Evolutionary conservation across 2,888 invertebrate genomes (phyloP).

Genomic region (Callosobruchus maculatus): DNA sequence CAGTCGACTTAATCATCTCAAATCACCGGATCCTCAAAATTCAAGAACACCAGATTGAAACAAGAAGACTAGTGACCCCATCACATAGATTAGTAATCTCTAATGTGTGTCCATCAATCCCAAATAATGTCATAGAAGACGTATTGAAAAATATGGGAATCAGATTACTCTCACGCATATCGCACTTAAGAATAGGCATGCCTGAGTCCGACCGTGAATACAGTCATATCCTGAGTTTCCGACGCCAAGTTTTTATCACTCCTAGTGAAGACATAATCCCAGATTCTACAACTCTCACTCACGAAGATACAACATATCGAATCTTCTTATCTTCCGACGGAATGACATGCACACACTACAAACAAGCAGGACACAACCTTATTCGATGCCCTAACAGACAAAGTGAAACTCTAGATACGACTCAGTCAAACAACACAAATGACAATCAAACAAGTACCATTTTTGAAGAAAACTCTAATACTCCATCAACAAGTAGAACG

Average conservation of each 20-base stretch:
- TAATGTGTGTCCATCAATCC: slow-evolving; percentile 25
- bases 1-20: slow-evolving; percentile 19
- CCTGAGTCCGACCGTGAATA: slow-evolving; percentile 14
- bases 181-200: slow-evolving; percentile 24
- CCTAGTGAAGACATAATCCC: slow-evolving; percentile 3
- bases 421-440: too few species aligned
- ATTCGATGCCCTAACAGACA: too few species aligned
- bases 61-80: slow-evolving; percentile 21
- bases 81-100: slow-evolving; percentile 26
- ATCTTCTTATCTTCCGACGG: background rate
- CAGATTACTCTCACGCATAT: slow-evolving; percentile 11
- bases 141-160: background rate
- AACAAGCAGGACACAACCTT: background rate
- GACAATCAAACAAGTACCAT: too few species aligned
- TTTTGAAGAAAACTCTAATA: too few species aligned
- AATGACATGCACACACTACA: background rate
- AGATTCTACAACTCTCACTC: background rate
- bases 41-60: slow-evolving; percentile 6
- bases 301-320: background rate
- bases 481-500: too few species aligned
- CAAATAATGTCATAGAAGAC: slow-evolving; percentile 14
- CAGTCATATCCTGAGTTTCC: slow-evolving; percentile 23
- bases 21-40: slow-evolving; percentile 15
- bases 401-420: too few species aligned
- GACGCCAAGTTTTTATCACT: slow-evolving; percentile 18